These are phyloP conservation scores for Sogatella furcifera DNA, from an alignment of 1,140 invertebrate genomes.

Conservation along the genomic window DNA sequence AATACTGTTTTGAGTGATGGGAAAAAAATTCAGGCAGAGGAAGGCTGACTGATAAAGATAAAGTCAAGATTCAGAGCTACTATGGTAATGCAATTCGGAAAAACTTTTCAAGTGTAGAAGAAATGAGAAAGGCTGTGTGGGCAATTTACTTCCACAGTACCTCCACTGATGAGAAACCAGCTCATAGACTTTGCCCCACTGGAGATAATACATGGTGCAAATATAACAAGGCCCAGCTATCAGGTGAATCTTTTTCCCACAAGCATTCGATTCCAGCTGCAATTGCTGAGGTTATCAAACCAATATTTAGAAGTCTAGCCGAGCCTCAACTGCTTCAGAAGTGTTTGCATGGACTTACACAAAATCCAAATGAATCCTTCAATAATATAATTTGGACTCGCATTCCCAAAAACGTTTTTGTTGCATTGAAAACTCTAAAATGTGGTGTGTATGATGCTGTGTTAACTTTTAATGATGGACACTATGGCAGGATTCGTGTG, in stretches of 20 bases:
- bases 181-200: background rate
- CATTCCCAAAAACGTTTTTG: slow-evolving; percentile 21
- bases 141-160: slow-evolving; percentile 2
- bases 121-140: slow-evolving; percentile 8
- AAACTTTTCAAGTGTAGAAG: background rate
- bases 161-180: background rate
- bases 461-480: slow-evolving; percentile 6
- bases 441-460: slow-evolving; percentile 14
- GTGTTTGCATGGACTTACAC: slow-evolving; percentile 17
- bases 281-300: background rate
- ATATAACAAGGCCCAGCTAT: background rate
- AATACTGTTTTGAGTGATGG: background rate
- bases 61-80: background rate
- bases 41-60: background rate
- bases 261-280: background rate
- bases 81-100: slow-evolving; percentile 5
- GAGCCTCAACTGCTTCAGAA: slow-evolving; percentile 3
- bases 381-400: slow-evolving; percentile 21
- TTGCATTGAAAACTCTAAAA: slow-evolving; percentile 15
- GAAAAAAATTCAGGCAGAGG: background rate
- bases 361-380: slow-evolving; percentile 21
- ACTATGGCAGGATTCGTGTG: background rate
- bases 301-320: slow-evolving; percentile 5
- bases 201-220: slow-evolving; percentile 1
- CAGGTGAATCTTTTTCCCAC: background rate